phyloP scores from a whole-genome alignment of 2,797 vertebrate species.

The Lagodon rhomboides region DNA sequence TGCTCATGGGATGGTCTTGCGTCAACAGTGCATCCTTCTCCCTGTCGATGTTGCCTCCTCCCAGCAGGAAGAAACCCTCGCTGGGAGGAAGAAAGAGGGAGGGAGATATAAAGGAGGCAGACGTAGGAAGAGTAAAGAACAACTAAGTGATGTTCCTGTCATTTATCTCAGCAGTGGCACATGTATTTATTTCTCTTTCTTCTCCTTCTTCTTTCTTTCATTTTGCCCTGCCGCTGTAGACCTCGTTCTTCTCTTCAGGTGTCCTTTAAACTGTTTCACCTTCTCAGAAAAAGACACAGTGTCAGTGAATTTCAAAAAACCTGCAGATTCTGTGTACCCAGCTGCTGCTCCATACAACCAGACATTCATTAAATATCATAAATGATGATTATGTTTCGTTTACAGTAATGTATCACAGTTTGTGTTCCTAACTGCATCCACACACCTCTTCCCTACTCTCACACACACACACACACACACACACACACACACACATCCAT shows the following conservation, averaged over 20 bases:
- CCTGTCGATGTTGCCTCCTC: background rate
- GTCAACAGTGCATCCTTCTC: background rate
- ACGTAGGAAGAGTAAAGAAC: slow-evolving; percentile 19
- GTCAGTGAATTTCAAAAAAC: background rate
- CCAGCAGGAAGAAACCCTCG: slow-evolving; percentile 26
- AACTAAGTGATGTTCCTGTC: slow-evolving; percentile 56
- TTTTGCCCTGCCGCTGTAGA: slow-evolving; percentile 12
- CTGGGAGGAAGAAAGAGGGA: slow-evolving; percentile 60
- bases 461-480: background rate
- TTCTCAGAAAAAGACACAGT: slow-evolving; percentile 4
- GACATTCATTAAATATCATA: slow-evolving; percentile 28
- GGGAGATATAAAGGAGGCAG: slow-evolving; percentile 30
- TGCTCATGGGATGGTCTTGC: background rate
- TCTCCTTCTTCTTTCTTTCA: slow-evolving; percentile 20
- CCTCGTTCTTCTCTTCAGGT: slow-evolving; percentile 35
- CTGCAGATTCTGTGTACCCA: background rate
- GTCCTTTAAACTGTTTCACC: slow-evolving; percentile 59
- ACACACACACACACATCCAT: background rate
- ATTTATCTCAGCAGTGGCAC: slow-evolving; percentile 75
- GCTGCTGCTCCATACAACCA: slow-evolving; percentile 5
- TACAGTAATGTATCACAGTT: slow-evolving; percentile 14
- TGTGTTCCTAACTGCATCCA: slow-evolving; percentile 48
- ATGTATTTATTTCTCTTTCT: slow-evolving; percentile 48
- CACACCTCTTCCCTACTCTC: background rate
- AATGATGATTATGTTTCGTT: slow-evolving; percentile 38